Evolutionary conservation across 2,888 invertebrate genomes (phyloP).

Genomic region (Ophion slaviceki): DNA sequence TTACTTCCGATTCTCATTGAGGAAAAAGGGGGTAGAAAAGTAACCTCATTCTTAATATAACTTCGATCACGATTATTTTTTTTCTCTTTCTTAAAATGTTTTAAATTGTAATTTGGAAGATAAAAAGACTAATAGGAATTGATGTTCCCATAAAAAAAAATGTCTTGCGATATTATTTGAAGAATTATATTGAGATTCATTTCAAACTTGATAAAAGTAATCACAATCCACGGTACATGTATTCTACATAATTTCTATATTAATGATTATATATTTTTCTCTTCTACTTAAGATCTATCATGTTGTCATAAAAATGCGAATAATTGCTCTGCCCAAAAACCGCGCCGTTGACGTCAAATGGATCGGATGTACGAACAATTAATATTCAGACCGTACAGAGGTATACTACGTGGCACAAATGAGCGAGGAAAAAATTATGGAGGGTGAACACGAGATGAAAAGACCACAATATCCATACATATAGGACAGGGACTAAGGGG

Average conservation of each 20-base stretch:
- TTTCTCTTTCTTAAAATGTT: too few species aligned
- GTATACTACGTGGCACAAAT: background rate
- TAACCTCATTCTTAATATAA: too few species aligned
- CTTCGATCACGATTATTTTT: too few species aligned
- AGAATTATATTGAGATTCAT: too few species aligned
- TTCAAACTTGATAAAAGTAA: too few species aligned
- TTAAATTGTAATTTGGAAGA: too few species aligned
- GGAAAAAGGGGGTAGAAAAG: too few species aligned
- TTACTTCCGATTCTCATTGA: too few species aligned
- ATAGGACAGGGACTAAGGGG: background rate
- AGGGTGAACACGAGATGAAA: conserved; percentile 12
- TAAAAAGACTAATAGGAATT: too few species aligned
- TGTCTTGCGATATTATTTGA: too few species aligned
- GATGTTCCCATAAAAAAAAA: too few species aligned
- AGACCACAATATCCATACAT: background rate
- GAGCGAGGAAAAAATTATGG: conserved; percentile 9
- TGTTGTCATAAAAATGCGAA: background rate
- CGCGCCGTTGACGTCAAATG: background rate
- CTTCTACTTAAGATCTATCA: background rate
- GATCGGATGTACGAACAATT: background rate
- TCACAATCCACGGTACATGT: background rate
- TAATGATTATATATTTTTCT: background rate
- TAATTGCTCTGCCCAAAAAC: background rate
- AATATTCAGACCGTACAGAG: background rate
- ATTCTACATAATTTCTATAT: background rate